Percentiles rank a stretch among this genome's conserved stretches.
These are phyloP conservation scores for Camponotus pennsylvanicus DNA, from an alignment of 1,140 invertebrate genomes.

Conservation along the genomic window DNA sequence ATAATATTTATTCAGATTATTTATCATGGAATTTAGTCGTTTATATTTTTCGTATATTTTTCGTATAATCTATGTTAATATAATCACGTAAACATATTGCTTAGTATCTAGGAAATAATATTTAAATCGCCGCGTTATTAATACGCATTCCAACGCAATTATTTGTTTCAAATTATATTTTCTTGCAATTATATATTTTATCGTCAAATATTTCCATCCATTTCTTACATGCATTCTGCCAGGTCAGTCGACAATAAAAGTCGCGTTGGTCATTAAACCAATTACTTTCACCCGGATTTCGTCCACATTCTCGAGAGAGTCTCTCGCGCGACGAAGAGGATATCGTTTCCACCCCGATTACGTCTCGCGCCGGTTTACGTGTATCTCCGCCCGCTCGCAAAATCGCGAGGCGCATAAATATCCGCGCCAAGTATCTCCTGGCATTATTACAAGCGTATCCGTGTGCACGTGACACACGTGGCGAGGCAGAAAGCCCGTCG, in stretches of 20 bases:
- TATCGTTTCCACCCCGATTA: constrained; percentile 56
- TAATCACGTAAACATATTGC: neutral
- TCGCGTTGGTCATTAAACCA: constrained; percentile 39
- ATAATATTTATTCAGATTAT: neutral
- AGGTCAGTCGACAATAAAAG: constrained; percentile 47
- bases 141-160: neutral
- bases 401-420: constrained; percentile 81
- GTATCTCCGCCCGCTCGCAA: constrained; percentile 61
- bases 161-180: constrained; percentile 26
- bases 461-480: constrained; percentile 68
- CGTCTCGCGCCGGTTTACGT: constrained; percentile 45
- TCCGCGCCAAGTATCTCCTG: constrained; percentile 76
- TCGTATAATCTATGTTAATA: too few relatives aligned
- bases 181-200: constrained; percentile 44
- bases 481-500: constrained; percentile 38
- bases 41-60: neutral
- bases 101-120: constrained; percentile 2
- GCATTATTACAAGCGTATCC: constrained; percentile 72
- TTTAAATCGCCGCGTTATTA: constrained; percentile 16
- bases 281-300: constrained; percentile 54
- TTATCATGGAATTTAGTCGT: neutral
- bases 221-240: neutral
- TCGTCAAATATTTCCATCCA: constrained; percentile 28
- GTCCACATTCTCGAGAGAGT: constrained; percentile 27
- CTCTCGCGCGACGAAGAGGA: constrained; percentile 49